These are phyloP conservation scores for Otis tarda DNA, from an alignment of 2,113 vertebrate species.

Conservation along the genomic window DNA sequence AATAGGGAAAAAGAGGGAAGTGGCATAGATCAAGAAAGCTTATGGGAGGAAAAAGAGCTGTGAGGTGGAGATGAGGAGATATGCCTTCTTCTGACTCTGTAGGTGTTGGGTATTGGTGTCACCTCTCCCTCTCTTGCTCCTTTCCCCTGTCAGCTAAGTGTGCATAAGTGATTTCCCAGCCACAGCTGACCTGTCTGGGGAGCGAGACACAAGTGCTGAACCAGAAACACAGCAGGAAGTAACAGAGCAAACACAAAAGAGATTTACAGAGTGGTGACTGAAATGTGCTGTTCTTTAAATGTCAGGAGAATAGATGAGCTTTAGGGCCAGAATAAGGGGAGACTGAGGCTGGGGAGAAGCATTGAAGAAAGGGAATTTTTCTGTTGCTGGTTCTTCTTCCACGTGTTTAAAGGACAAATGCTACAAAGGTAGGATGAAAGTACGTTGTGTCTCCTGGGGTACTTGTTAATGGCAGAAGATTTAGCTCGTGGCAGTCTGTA, in stretches of 20 bases:
- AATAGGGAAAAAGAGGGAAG: not conserved
- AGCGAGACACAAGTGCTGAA: not conserved
- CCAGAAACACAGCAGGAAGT: not conserved
- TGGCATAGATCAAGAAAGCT: not conserved
- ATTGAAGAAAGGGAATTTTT: not conserved
- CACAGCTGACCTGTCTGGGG: not conserved
- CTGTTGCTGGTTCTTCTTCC: not conserved
- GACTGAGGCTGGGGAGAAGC: not conserved
- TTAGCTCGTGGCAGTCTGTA: not conserved
- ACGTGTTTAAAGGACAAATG: not conserved
- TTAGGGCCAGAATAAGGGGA: not conserved
- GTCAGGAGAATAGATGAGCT: not conserved
- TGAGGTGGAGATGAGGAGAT: not conserved
- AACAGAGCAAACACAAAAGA: not conserved
- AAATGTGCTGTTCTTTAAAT: not conserved
- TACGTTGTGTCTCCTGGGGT: not conserved
- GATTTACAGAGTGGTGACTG: not conserved
- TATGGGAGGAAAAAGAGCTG: not conserved
- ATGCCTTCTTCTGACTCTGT: not conserved
- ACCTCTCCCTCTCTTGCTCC: not conserved
- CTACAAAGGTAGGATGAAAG: not conserved
- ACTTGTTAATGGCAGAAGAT: not conserved
- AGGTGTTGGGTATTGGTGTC: not conserved
- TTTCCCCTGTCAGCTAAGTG: not conserved
- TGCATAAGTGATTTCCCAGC: not conserved